phyloP scores from a whole-genome alignment of 2,113 vertebrate genomes.

The Herpetotheres cachinnans region DNA sequence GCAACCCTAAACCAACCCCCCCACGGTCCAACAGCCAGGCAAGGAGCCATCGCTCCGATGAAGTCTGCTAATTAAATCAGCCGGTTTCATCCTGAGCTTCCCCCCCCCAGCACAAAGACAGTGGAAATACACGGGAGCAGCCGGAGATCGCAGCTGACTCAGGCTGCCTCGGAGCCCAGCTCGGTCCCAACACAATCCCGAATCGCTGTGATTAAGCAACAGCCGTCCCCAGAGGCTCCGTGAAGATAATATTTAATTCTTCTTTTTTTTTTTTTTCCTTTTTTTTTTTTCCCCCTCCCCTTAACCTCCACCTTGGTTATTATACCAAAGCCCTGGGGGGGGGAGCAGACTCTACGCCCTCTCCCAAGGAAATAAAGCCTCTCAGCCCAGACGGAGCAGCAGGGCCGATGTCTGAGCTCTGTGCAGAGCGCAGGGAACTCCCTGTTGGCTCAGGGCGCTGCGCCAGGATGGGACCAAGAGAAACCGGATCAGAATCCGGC shows the following conservation, averaged over 20 bases:
- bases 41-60: not conserved
- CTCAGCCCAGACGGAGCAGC: not conserved
- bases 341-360: not conserved
- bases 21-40: accelerated
- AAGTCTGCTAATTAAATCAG: not conserved
- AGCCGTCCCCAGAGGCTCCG: not conserved
- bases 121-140: not conserved
- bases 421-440: not conserved
- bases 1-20: not conserved
- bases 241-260: not conserved
- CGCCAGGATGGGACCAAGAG: not conserved
- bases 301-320: not conserved
- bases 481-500: slow-evolving; percentile 1
- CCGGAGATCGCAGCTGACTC: not conserved
- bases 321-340: not conserved
- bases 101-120: not conserved
- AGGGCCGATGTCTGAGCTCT: not conserved
- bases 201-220: not conserved
- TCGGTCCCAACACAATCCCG: not conserved
- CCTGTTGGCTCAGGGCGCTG: not conserved
- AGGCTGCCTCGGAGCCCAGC: not conserved
- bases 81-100: not conserved
- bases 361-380: not conserved
- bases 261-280: too few species aligned
- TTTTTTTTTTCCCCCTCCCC: not conserved